phyloP scores from a whole-genome alignment of 2,797 vertebrate genomes.

The Mus minutoides region DNA sequence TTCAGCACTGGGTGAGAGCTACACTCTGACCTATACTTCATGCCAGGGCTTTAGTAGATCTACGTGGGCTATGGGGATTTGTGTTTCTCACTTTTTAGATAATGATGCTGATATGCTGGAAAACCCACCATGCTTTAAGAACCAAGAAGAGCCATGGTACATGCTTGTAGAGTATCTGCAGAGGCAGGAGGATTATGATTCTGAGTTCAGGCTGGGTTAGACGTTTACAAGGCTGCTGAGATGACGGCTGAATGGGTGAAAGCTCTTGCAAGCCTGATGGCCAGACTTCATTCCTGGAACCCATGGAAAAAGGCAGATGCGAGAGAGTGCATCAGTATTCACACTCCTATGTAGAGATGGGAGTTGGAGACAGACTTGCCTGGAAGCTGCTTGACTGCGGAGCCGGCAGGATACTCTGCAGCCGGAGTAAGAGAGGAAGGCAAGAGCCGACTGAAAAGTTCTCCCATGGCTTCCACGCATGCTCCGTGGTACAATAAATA shows the following conservation, averaged over 20 bases:
- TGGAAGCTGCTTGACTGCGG: background rate
- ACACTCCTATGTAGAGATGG: background rate
- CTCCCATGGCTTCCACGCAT: background rate
- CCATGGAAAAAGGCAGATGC: background rate
- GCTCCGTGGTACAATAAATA: background rate
- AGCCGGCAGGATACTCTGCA: background rate
- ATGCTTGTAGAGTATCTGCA: background rate
- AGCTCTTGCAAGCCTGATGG: background rate
- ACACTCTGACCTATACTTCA: background rate
- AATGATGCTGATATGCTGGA: background rate
- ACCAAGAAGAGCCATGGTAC: background rate
- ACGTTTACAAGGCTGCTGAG: background rate
- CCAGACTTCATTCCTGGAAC: background rate
- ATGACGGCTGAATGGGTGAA: background rate
- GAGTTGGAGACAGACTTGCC: background rate
- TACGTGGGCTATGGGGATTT: background rate
- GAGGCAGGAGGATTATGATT: background rate
- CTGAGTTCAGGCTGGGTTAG: background rate
- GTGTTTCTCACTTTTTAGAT: constrained; percentile 27
- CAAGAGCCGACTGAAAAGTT: background rate
- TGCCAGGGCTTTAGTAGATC: background rate
- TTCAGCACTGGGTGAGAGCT: background rate
- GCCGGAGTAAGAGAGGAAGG: background rate
- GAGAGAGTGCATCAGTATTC: background rate
- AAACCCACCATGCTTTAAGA: background rate